Base-by-base conservation (phyloP, 2,888 invertebrate genomes). In the Oscheius sp. region DNA sequence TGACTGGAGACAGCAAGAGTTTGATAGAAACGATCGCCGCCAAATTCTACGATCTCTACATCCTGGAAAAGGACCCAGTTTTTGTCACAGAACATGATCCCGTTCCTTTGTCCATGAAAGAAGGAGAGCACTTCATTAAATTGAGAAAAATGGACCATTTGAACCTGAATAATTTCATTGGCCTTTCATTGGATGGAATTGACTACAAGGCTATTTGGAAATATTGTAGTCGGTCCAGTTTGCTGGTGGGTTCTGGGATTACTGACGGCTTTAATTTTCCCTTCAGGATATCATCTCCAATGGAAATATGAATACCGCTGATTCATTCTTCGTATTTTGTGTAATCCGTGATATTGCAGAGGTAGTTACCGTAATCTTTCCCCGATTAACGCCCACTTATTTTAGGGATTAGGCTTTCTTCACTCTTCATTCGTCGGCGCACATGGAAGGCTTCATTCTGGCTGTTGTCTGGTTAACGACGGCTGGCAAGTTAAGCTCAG, bases 81-180 rank as follows among this genome's bases (percentile, higher is more conserved):
- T 63, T 79, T n/a, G 74, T 75, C 23, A 81, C 75, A 27, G 77
- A 77, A 63, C 79, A 79, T 70, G 77, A 76, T 0, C 66, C 76
- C 0, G 74, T 76, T 6, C 71, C 69, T 16, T 59, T 80, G 2
- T 25, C 69, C n/a, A 64, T 66, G 6, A n/a, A 64, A 18, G 80
- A 80, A 27, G 77, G 76, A 58, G 80, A 80, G 25, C 69, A 59
- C 53, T 78, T 80, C 63, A 76, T 78, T 49, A 68, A 72, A 78
- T 52, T 87, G 64, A 72, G 85, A 9, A 80, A 85, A 56, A 66
- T 87, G 66, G 85, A 87, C 21, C 82, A 87, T 74, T 84, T 84
- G 43, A 87, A 87, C 72, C 45, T 84, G n/a, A 86, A 87, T 76
- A 80, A 81, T 41, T 88, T 87, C 58, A 72, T 86, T 27, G 87